phyloP scores from a whole-genome alignment of 2,797 vertebrate genomes.

The Ceryle rudis region DNA sequence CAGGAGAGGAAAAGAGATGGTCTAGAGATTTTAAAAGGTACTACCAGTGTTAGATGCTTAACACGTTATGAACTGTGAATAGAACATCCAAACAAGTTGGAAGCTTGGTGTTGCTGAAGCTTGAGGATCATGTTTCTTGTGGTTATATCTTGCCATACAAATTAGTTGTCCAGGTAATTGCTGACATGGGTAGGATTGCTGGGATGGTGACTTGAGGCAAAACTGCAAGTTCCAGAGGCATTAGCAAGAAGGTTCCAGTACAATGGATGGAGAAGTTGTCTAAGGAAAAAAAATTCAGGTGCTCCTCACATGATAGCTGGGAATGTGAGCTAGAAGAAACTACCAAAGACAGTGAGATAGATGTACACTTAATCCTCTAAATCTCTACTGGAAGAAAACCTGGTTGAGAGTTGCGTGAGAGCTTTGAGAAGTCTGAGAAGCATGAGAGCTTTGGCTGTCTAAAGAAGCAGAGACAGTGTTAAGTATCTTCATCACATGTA shows the following conservation, averaged over 20 bases:
- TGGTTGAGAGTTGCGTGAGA: not conserved
- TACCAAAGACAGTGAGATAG: not conserved
- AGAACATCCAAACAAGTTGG: not conserved
- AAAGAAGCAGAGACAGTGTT: not conserved
- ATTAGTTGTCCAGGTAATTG: not conserved
- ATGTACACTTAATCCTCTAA: not conserved
- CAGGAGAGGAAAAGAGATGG: not conserved
- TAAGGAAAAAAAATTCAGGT: not conserved
- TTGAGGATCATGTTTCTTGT: not conserved
- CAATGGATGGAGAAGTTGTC: fast-evolving
- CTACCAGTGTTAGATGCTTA: not conserved
- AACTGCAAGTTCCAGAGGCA: not conserved
- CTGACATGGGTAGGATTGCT: not conserved
- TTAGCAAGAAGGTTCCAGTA: not conserved
- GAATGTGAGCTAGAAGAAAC: not conserved
- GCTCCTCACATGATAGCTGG: not conserved
- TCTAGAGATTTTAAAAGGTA: not conserved
- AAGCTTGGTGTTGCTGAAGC: not conserved
- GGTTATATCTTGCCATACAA: not conserved
- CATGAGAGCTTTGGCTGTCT: not conserved
- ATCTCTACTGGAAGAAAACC: not conserved
- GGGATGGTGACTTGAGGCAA: not conserved
- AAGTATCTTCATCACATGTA: not conserved
- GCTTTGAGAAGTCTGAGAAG: not conserved
- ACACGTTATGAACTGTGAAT: not conserved